phyloP scores from a whole-genome alignment of 2,888 invertebrate genomes.

The Therioaphis trifolii region DNA sequence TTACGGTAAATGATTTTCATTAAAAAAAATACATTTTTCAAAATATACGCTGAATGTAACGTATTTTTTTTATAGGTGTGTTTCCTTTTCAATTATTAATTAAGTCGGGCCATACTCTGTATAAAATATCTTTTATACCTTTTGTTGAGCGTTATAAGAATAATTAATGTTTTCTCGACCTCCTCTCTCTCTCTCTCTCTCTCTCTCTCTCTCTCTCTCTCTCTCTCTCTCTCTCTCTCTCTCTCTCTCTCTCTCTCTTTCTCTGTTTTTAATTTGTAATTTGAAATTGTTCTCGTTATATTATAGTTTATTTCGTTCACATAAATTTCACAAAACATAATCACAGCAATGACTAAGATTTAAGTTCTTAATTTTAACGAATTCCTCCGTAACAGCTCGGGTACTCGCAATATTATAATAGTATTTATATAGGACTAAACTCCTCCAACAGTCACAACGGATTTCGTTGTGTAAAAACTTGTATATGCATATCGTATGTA shows the following conservation, averaged over 20 bases:
- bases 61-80: background rate
- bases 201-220: too few relatives aligned
- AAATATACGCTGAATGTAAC: background rate
- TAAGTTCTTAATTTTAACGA: too few relatives aligned
- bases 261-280: background rate
- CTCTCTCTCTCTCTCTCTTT: background rate
- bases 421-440: too few relatives aligned
- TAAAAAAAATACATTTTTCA: background rate
- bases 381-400: too few relatives aligned
- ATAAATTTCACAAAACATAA: too few relatives aligned
- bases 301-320: background rate
- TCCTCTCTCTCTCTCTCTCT: background rate
- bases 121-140: background rate
- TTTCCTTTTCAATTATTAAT: slow-evolving; percentile 20
- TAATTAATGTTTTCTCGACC: background rate
- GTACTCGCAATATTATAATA: too few relatives aligned
- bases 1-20: background rate
- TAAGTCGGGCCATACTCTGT: background rate
- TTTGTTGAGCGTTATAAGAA: background rate
- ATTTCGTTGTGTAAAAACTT: too few relatives aligned
- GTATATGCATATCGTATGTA: too few relatives aligned
- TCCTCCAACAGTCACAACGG: too few relatives aligned
- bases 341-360: too few relatives aligned
- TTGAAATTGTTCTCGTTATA: background rate
- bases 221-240: too few relatives aligned